Evolutionary conservation across 2,113 vertebrate genomes (phyloP).

Genomic region (Leucosticte australis): DNA sequence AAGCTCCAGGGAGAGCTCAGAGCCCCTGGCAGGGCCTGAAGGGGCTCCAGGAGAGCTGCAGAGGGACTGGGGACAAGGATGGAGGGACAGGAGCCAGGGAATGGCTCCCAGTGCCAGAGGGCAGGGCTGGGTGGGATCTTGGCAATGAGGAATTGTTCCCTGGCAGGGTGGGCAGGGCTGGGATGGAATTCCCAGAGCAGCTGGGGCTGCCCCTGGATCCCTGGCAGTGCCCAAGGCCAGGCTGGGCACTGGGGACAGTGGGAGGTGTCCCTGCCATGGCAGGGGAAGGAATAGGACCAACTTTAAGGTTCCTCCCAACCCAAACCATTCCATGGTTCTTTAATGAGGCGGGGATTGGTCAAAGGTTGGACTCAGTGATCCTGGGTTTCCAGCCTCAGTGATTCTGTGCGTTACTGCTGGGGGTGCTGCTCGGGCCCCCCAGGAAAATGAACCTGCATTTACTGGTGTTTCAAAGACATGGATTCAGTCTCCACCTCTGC

Average conservation of each 20-base stretch:
- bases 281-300: accelerated
- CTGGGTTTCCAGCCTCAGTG: not conserved
- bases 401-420: not conserved
- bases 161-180: not conserved
- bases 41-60: not conserved
- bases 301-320: not conserved
- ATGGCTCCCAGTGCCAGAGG: not conserved
- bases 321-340: not conserved
- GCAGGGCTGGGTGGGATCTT: not conserved
- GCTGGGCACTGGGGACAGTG: not conserved
- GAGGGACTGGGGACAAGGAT: not conserved
- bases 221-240: not conserved
- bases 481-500: not conserved
- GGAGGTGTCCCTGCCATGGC: not conserved
- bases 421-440: not conserved
- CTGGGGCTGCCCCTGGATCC: not conserved
- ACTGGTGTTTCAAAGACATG: accelerated
- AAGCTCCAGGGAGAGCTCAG: accelerated
- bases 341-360: accelerated
- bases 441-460: not conserved
- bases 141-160: not conserved
- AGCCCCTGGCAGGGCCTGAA: accelerated
- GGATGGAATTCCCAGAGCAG: not conserved
- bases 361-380: not conserved
- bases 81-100: accelerated